Evolutionary conservation across 37 sponge, comb jelly and placozoan genomes (phyloP).

Genomic region (Bolinopsis microptera): DNA sequence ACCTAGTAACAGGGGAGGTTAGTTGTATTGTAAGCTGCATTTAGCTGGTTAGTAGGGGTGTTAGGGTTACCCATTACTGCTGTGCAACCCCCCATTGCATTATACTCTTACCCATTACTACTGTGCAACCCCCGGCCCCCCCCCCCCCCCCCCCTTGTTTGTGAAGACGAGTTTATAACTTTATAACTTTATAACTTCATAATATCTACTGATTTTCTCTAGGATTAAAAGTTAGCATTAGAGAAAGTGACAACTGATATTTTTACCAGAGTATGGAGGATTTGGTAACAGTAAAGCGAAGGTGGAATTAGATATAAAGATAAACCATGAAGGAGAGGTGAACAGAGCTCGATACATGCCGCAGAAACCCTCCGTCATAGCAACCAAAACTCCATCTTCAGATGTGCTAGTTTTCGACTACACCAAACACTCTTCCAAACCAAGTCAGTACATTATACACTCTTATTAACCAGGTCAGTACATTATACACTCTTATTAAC

Average conservation of each 20-base stretch:
- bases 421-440: slow-evolving; percentile 95
- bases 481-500: too few species aligned
- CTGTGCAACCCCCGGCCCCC: too few species aligned
- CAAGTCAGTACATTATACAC: slow-evolving; percentile 77
- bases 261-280: slow-evolving; percentile 93
- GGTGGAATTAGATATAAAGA: slow-evolving; percentile 95
- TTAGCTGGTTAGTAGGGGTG: background rate
- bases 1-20: background rate
- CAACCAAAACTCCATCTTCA: slow-evolving; percentile 94
- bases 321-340: slow-evolving; percentile 99
- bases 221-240: too few species aligned
- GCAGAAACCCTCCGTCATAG: slow-evolving; percentile 95
- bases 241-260: too few species aligned
- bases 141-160: too few species aligned
- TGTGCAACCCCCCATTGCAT: background rate
- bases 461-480: too few species aligned
- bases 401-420: slow-evolving; percentile 97
- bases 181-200: too few species aligned
- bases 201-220: too few species aligned
- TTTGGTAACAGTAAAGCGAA: slow-evolving; percentile 96
- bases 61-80: background rate
- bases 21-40: background rate
- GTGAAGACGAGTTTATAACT: too few species aligned
- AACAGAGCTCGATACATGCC: slow-evolving; percentile 99
- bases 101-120: background rate